Conservation (phyloP, 2,888 invertebrate species). For the Nemoura dubitans region DNA sequence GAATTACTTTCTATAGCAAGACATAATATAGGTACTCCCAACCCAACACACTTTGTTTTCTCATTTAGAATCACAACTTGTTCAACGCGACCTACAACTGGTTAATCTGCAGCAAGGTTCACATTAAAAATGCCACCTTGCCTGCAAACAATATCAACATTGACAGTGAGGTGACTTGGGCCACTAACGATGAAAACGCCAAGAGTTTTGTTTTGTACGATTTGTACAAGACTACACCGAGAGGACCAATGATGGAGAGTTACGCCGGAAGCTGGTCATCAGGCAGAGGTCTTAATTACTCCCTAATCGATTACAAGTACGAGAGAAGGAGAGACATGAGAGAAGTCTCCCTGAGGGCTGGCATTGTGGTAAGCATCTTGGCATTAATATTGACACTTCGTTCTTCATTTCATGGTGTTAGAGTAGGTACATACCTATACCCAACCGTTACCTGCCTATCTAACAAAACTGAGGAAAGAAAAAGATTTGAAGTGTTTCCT, state of each 20-base stretch:
- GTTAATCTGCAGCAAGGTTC: neutral
- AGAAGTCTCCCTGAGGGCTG: neutral
- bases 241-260: neutral
- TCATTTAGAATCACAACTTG: neutral
- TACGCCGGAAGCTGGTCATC: slow-evolving; percentile 10
- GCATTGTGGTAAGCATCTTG: slow-evolving; percentile 25
- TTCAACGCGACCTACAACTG: slow-evolving; percentile 9
- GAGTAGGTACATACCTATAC: no score
- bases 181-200: neutral
- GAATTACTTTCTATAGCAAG: neutral
- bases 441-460: no score
- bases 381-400: no score
- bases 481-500: no score
- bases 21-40: no score
- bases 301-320: neutral
- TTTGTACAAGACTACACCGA: neutral
- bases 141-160: neutral
- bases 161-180: slow-evolving; percentile 37
- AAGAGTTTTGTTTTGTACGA: neutral
- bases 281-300: neutral
- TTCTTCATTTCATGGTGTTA: no score
- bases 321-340: slow-evolving; percentile 29
- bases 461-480: no score
- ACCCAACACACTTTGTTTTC: neutral
- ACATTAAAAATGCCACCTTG: neutral